Percentiles rank a stretch among this genome's conserved stretches.
phyloP scores from a whole-genome alignment of 2,888 invertebrate genomes.

The Polyommatus iphigenia region DNA sequence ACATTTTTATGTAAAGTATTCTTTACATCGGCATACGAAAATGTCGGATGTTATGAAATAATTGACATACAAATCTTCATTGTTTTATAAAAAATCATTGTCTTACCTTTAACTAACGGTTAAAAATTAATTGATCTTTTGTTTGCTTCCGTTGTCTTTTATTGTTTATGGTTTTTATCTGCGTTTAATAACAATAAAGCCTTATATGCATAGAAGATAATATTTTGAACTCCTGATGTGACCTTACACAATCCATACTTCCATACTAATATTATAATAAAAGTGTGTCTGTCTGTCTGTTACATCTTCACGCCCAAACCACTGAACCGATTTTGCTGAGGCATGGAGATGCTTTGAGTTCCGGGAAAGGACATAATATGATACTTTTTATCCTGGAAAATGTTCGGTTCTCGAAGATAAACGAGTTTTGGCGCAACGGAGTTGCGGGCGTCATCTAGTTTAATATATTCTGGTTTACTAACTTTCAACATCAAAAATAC shows the following conservation, averaged over 20 bases:
- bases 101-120: not conserved
- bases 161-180: not conserved
- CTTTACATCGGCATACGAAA: not conserved
- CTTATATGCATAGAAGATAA: not conserved
- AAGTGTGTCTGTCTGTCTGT: too few relatives aligned
- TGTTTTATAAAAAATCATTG: not conserved
- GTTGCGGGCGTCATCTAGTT: too few relatives aligned
- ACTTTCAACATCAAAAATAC: not conserved
- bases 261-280: too few relatives aligned
- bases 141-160: constrained; percentile 1
- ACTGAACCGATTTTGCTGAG: too few relatives aligned
- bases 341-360: too few relatives aligned
- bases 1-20: not conserved
- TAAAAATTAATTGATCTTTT: constrained; percentile 2
- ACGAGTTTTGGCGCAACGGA: too few relatives aligned
- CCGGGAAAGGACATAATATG: too few relatives aligned
- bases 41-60: constrained; percentile 14
- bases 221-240: not conserved
- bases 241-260: not conserved
- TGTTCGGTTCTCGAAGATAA: too few relatives aligned
- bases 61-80: not conserved
- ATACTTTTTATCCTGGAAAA: too few relatives aligned
- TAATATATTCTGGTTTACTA: not conserved
- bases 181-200: not conserved
- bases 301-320: too few relatives aligned